phyloP scores from a whole-genome alignment of 2,797 vertebrate species.

The Glyptemys insculpta region DNA sequence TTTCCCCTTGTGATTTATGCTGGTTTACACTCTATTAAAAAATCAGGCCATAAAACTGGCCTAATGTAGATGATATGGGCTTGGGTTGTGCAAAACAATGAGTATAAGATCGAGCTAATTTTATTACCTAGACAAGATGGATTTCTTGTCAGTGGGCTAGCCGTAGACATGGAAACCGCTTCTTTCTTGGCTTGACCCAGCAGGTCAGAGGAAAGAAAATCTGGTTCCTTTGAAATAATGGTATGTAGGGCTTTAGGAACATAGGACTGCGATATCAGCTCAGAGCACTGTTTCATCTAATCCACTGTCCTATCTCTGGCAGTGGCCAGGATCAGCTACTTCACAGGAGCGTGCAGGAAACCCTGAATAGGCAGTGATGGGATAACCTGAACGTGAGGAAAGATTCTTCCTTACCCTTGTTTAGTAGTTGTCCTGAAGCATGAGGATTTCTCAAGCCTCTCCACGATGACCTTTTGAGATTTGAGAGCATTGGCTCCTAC shows the following conservation, averaged over 20 bases:
- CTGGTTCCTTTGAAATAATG: background rate
- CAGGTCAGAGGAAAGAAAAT: background rate
- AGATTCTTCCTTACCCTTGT: background rate
- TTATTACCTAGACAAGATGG: constrained; percentile 65
- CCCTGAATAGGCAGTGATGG: background rate
- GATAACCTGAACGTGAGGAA: background rate
- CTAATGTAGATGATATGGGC: constrained; percentile 38
- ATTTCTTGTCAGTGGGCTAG: constrained; percentile 59
- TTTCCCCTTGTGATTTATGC: constrained; percentile 36
- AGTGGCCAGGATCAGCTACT: background rate
- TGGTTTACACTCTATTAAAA: constrained; percentile 67
- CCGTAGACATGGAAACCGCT: background rate
- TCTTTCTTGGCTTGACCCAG: background rate
- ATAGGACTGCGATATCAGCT: background rate
- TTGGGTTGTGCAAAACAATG: constrained; percentile 47
- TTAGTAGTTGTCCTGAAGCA: background rate
- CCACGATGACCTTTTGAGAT: background rate
- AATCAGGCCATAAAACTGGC: constrained; percentile 66
- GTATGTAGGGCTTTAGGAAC: background rate
- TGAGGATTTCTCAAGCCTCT: background rate
- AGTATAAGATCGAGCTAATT: constrained; percentile 51
- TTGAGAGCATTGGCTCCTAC: background rate
- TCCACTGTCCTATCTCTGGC: background rate
- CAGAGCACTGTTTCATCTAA: background rate
- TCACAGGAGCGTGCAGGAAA: background rate